Evolutionary conservation across 2,797 vertebrate species (phyloP).

Genomic region (Varecia variegata): DNA sequence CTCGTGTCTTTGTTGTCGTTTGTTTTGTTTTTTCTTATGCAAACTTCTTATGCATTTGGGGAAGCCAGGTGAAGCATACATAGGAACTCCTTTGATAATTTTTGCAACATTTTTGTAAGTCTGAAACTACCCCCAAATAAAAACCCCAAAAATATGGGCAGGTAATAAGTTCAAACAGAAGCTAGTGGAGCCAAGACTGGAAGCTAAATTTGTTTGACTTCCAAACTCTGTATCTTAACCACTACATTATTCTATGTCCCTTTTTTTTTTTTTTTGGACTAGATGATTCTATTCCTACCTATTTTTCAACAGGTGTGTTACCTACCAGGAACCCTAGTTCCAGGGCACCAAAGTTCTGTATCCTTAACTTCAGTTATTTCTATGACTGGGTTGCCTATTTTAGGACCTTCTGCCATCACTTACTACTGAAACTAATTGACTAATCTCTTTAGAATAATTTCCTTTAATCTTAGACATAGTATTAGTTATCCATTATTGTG

Average conservation of each 20-base stretch:
- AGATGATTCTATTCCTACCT: neutral
- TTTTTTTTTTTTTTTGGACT: neutral
- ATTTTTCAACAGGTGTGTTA: neutral
- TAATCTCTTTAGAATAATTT: neutral
- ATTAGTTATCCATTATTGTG: neutral
- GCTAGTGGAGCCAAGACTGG: neutral
- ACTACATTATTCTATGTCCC: neutral
- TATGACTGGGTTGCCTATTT: neutral
- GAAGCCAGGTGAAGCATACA: neutral
- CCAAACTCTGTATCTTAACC: neutral
- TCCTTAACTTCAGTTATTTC: neutral
- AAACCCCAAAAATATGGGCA: neutral
- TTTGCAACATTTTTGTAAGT: slow-evolving; percentile 23
- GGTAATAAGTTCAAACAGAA: slow-evolving; percentile 10
- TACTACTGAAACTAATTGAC: neutral
- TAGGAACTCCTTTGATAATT: neutral
- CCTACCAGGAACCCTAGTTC: neutral
- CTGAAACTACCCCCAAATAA: neutral
- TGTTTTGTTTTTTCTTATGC: neutral
- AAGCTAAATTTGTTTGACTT: neutral
- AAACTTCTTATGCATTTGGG: neutral
- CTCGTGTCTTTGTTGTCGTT: neutral
- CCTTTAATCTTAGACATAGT: neutral
- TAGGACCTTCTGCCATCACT: neutral
- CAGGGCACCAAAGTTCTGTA: neutral